phyloP scores from a whole-genome alignment of 2,888 invertebrate genomes.

The Tolmerus cingulatus region DNA sequence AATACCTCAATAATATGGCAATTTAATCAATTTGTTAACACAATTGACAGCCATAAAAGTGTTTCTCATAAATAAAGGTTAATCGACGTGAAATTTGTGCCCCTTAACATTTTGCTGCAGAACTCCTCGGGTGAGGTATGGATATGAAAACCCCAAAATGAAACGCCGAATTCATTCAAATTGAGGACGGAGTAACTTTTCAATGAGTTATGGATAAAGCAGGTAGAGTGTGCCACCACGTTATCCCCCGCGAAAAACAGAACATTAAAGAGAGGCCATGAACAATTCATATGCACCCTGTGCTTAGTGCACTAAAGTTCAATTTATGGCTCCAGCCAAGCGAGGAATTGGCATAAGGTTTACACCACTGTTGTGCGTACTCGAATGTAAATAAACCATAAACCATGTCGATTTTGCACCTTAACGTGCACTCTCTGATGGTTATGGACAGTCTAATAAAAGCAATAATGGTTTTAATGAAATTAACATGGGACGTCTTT shows the following conservation, averaged over 20 bases:
- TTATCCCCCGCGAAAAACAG: background rate
- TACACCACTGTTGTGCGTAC: slow-evolving; percentile 2
- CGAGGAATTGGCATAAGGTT: background rate
- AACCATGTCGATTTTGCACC: slow-evolving; percentile 36
- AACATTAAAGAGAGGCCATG: background rate
- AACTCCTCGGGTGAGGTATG: background rate
- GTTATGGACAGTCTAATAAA: slow-evolving; percentile 36
- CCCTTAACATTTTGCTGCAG: background rate
- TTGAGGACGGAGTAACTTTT: background rate
- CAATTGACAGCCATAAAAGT: slow-evolving; percentile 26
- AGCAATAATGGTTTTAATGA: slow-evolving; percentile 33
- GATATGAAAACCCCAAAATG: background rate
- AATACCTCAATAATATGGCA: background rate
- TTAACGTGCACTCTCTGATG: slow-evolving; percentile 31
- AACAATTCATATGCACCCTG: background rate
- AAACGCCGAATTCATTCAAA: background rate
- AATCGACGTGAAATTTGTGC: background rate
- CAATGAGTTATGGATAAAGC: background rate
- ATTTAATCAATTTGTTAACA: slow-evolving; percentile 20
- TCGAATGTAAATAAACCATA: slow-evolving; percentile 43
- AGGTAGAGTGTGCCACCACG: background rate
- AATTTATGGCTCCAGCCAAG: slow-evolving; percentile 22
- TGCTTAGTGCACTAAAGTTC: slow-evolving; percentile 6
- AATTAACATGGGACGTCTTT: slow-evolving; percentile 11
- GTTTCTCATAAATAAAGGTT: slow-evolving; percentile 8